phyloP scores from a whole-genome alignment of 1,140 invertebrate species.

The Prorops nasuta region DNA sequence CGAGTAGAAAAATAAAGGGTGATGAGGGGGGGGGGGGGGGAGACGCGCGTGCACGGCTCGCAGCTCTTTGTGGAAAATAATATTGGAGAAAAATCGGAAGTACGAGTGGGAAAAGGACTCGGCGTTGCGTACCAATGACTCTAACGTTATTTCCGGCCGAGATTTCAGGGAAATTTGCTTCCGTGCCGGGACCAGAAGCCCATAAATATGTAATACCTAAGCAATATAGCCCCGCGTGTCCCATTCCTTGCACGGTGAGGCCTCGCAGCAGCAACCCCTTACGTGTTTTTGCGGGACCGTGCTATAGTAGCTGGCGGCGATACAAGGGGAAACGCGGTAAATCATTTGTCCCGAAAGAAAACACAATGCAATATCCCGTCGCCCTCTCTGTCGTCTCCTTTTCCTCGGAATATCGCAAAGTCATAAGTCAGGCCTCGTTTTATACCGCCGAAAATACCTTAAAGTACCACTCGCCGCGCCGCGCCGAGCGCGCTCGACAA shows the following conservation, averaged over 20 bases:
- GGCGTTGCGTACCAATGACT: constrained; percentile 41
- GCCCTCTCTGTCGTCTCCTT: constrained; percentile 6
- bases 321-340: constrained; percentile 45
- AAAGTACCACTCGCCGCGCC: constrained; percentile 46
- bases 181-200: constrained; percentile 47
- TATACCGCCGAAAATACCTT: constrained; percentile 57
- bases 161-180: constrained; percentile 54
- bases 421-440: constrained; percentile 49
- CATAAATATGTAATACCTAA: constrained; percentile 58
- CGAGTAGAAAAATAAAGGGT: too few relatives aligned
- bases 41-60: too few relatives aligned
- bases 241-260: not conserved
- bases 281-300: constrained; percentile 38
- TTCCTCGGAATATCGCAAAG: constrained; percentile 31
- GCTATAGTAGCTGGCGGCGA: constrained; percentile 36
- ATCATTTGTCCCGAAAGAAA: constrained; percentile 56
- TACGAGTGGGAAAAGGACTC: constrained; percentile 3
- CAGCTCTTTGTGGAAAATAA: constrained; percentile 23
- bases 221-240: constrained; percentile 31
- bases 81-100: constrained; percentile 10
- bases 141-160: constrained; percentile 47
- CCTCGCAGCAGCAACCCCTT: constrained; percentile 36
- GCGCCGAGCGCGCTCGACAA: not conserved
- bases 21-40: too few relatives aligned
- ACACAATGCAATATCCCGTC: constrained; percentile 47